A percentile compares a stretch with the other conserved stretches of the same genome.
Evolutionary conservation across 2,888 invertebrate species (phyloP).

Genomic region (Salpingus planirostris): DNA sequence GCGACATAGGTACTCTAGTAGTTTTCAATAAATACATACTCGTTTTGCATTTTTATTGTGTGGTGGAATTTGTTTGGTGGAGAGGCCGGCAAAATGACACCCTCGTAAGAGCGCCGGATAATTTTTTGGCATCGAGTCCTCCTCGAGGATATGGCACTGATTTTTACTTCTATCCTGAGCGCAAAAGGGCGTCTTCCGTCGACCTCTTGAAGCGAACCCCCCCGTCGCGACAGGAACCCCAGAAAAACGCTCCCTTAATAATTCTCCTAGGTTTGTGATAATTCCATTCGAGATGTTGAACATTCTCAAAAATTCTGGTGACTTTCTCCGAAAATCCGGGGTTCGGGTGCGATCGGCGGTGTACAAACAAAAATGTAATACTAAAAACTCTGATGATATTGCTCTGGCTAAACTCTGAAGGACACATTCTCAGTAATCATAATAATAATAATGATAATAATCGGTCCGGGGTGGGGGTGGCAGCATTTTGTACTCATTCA

Average conservation of each 20-base stretch:
- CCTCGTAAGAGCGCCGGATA: slow-evolving; percentile 3
- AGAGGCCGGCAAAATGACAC: not conserved
- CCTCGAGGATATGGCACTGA: slow-evolving; percentile 22
- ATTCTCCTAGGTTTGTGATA: too few relatives aligned
- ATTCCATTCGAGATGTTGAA: too few relatives aligned
- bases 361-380: slow-evolving; percentile 8
- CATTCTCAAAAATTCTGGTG: too few relatives aligned
- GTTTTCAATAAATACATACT: slow-evolving; percentile 27
- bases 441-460: slow-evolving; percentile 31
- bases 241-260: too few relatives aligned
- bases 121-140: slow-evolving; percentile 23
- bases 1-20: slow-evolving; percentile 43
- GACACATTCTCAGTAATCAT: slow-evolving; percentile 31
- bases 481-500: slow-evolving; percentile 41
- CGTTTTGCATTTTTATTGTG: slow-evolving; percentile 22
- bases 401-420: slow-evolving; percentile 39
- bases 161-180: too few relatives aligned
- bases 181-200: too few relatives aligned
- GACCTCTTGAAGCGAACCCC: too few relatives aligned
- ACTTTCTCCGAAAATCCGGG: slow-evolving; percentile 5
- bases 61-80: slow-evolving; percentile 18
- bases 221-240: too few relatives aligned
- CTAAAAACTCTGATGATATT: slow-evolving; percentile 35
- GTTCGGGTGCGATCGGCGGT: too few relatives aligned
- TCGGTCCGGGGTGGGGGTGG: slow-evolving; percentile 28